Base-by-base conservation (phyloP, 2,113 vertebrate species). In the Mustela lutreola region DNA sequence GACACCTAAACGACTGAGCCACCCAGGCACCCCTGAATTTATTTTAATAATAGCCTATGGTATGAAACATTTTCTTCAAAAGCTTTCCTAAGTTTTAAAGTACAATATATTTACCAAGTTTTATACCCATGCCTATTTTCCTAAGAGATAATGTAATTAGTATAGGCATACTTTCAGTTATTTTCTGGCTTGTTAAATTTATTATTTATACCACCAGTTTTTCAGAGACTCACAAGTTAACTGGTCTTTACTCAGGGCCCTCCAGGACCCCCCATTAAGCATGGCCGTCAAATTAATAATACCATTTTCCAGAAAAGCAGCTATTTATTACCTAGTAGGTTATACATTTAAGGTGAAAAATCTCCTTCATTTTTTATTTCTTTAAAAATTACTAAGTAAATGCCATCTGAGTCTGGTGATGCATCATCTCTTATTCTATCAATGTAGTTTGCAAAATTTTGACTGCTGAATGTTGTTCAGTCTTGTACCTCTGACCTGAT, bases 11-110 rank as follows among this genome's bases (percentile, higher is more conserved):
- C 4, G 6, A 70, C 33, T 70, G 33, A 70, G 67, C 33, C 67
- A 70, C 67, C 67, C 67, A 70, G 16, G 67, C 16, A 8, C 18
- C 33, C 67, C n/a, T 78, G 2, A 14, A 45, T 85, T 94, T 94
- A 58, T 93, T 94, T 93, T 75, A 81, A 39, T 85, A 89, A 76
- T 82, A 78, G 14, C n/a, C 18, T 58, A 22, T 60, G 36, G 18
- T 80, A 45, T 76, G 19, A 81, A 91, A 78, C 15, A 62, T 78
- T 96, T 94, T 88, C 39, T 94, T 88, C 33, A 84, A 94, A 92
- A 56, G n/a, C 22, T 76, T 91, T 50, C 88, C 81, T 58, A 76
- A 82, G n/a, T 87, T 62, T 79, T 28, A 36, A 89, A 95, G 33
- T 91, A 65, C 5, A 84, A 1, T 79, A 26, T 56, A 36, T 75